These are phyloP conservation scores for Lasioglossum albipes DNA, from an alignment of 1,140 invertebrate genomes.

Conservation along the genomic window DNA sequence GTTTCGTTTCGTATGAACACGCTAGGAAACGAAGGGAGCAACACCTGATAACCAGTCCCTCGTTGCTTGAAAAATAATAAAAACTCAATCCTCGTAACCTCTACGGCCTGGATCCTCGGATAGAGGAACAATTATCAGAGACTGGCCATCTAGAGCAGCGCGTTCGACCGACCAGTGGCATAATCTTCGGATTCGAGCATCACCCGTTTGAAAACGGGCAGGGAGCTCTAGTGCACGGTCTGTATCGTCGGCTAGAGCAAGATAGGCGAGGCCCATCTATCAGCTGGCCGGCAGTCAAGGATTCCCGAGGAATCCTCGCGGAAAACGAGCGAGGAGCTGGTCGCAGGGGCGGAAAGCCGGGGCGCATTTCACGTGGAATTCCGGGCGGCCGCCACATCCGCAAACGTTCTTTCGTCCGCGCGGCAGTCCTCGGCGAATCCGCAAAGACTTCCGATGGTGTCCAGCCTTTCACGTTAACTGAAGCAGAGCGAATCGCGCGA, in stretches of 20 bases:
- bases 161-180: too few relatives aligned
- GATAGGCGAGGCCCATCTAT: not conserved
- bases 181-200: too few relatives aligned
- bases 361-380: slow-evolving; percentile 34
- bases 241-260: too few relatives aligned
- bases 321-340: not conserved
- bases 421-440: slow-evolving; percentile 32
- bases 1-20: slow-evolving; percentile 8
- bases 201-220: too few relatives aligned
- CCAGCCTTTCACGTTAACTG: slow-evolving; percentile 70
- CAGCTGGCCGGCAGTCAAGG: not conserved
- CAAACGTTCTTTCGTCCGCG: slow-evolving; percentile 59
- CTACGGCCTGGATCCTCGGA: too few relatives aligned
- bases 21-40: not conserved
- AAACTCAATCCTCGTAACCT: too few relatives aligned
- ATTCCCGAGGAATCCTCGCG: not conserved
- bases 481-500: slow-evolving; percentile 74
- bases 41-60: not conserved
- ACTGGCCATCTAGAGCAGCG: too few relatives aligned
- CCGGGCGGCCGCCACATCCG: slow-evolving; percentile 66
- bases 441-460: slow-evolving; percentile 65
- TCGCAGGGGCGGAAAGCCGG: not conserved
- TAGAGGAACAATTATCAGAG: too few relatives aligned
- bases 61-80: too few relatives aligned
- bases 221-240: too few relatives aligned